Evolutionary conservation across 1,140 invertebrate species (phyloP).

Genomic region (Limonius californicus): DNA sequence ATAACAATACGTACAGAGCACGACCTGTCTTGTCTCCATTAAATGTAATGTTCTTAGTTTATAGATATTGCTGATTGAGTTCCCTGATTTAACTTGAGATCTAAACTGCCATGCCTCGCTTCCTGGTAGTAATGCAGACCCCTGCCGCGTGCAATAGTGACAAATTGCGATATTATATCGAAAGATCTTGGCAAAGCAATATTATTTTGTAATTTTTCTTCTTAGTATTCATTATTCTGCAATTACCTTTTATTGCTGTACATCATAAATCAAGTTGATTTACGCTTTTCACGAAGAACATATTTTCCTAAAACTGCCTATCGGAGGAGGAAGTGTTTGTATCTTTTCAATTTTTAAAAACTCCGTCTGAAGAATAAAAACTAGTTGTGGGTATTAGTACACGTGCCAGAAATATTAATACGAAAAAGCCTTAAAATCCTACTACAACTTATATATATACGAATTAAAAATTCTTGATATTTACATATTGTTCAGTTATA

Average conservation of each 20-base stretch:
- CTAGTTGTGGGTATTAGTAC: too few species aligned
- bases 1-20: constrained; percentile 35
- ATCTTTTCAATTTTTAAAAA: not conserved
- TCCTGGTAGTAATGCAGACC: constrained; percentile 12
- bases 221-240: constrained; percentile 8
- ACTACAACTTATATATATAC: too few species aligned
- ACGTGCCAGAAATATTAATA: too few species aligned
- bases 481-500: not conserved
- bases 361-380: too few species aligned
- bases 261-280: constrained; percentile 3
- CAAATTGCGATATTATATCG: constrained; percentile 17
- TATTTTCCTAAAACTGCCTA: not conserved
- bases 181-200: not conserved
- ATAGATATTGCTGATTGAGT: constrained; percentile 34
- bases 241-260: constrained; percentile 1
- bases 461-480: too few species aligned
- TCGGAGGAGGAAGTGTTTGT: not conserved
- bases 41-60: constrained; percentile 30
- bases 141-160: constrained; percentile 12
- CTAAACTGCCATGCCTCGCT: constrained; percentile 11
- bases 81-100: constrained; percentile 23
- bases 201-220: constrained; percentile 1
- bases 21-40: constrained; percentile 32
- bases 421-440: too few species aligned
- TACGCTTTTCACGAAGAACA: not conserved